phyloP scores from a whole-genome alignment of 2,113 vertebrate genomes.

The Fregetta grallaria region DNA sequence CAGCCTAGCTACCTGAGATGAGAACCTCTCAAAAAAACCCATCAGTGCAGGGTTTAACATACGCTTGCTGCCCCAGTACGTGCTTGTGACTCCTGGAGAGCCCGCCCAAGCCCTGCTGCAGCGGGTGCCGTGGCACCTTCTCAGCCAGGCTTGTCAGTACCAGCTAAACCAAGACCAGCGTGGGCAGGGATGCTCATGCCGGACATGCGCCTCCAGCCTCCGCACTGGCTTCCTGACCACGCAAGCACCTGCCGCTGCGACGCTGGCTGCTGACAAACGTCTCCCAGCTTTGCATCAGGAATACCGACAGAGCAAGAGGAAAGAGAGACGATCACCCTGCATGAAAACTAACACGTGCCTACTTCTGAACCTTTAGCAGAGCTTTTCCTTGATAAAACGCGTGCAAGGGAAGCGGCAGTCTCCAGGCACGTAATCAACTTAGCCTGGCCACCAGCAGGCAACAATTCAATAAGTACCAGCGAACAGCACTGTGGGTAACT shows the following conservation, averaged over 20 bases:
- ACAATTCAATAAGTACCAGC: conserved; percentile 37
- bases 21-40: neutral
- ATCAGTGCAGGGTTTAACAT: neutral
- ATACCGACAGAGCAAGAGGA: neutral
- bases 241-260: neutral
- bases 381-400: neutral
- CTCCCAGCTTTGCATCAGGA: neutral
- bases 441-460: conserved; percentile 45
- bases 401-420: neutral
- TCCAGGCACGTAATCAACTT: conserved; percentile 23
- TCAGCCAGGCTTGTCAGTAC: neutral
- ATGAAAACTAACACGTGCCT: neutral
- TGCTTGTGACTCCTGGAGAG: neutral
- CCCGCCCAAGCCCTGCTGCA: neutral
- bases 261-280: accelerated
- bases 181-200: neutral
- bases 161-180: neutral
- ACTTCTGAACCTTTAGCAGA: neutral
- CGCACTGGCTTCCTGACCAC: too few species aligned
- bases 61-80: accelerated
- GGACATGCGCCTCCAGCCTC: neutral
- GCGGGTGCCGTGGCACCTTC: neutral
- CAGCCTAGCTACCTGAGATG: neutral
- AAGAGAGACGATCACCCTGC: neutral
- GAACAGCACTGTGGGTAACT: conserved; percentile 42